Base-by-base conservation (phyloP, 2,113 vertebrate genomes). In the Thomomys bottae region DNA sequence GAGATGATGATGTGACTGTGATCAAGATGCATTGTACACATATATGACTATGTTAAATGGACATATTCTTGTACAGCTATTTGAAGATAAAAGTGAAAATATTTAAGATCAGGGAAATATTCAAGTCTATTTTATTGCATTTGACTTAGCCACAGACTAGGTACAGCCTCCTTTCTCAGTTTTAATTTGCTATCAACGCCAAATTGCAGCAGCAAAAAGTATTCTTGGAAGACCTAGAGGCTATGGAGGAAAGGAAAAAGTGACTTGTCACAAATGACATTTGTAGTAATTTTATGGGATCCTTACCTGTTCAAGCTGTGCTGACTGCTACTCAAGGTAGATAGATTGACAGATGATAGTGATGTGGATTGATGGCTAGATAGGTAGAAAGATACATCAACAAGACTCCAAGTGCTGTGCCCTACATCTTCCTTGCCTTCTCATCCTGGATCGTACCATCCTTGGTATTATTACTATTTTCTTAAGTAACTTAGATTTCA, bases 401-500 rank as follows among this genome's bases (percentile, higher is more conserved):
- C 17, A 1, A 70, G 57, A 54, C 12, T 84, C 8, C 11, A 71
- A 9, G 18, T 83, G 0, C 68, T 21, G 5, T n/a, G 30, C 7
- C 18, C 26, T 80, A 32, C 26, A 82, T 81, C 81, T 12, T 85
- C n/a, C 28, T 45, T 89, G 77, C 3, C 15, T 30, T 57, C 78
- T 23, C n/a, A 77, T 64, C 49, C 36, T 54, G 45, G 59, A n/a
- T 38, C 38, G 11, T 57, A 26, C 9, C 77, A 63, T 64, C 54
- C 54, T 20, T 67, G 66, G 18, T 49, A 92, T 92, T 85, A 38
- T 68, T 4, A 75, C 40, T 83, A 8, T 59, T 82, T 57, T 36
- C 77, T 54, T 49, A 89, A 89, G 42, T 83, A 82, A 79, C 80
- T 80, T 85, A 78, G 17, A 59, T 66, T 90, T 75, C 75, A 85